These are phyloP conservation scores for Pocillopora verrucosa DNA, from an alignment of 64 coral and sea anemone species.

Conservation along the genomic window DNA sequence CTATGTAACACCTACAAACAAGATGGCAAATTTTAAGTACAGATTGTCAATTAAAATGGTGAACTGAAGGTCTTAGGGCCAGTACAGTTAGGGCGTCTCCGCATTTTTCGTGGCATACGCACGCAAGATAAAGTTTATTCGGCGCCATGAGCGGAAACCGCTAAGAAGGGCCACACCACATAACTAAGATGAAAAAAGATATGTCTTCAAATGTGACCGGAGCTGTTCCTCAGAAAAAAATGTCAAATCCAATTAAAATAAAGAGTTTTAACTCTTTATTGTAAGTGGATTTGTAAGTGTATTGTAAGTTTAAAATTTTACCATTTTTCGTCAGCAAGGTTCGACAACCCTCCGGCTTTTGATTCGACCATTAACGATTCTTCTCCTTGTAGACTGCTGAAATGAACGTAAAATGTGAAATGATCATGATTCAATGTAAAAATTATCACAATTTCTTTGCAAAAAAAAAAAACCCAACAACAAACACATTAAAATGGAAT, in stretches of 20 bases:
- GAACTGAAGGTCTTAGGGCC: no score
- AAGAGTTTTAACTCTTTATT: no score
- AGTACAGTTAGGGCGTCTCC: no score
- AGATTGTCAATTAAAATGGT: neutral
- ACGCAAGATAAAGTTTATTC: no score
- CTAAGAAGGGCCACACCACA: no score
- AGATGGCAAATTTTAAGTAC: neutral
- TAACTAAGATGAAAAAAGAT: no score
- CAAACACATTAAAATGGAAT: no score
- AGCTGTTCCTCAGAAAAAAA: no score
- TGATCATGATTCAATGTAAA: neutral
- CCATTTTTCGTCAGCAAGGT: conserved; percentile 72
- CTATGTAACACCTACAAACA: conserved; percentile 42
- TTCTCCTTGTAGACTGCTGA: conserved; percentile 39
- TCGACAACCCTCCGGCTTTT: conserved; percentile 59
- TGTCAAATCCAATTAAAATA: no score
- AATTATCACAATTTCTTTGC: neutral
- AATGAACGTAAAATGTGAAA: neutral
- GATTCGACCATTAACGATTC: conserved; percentile 73
- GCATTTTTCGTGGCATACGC: no score
- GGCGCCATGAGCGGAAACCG: no score
- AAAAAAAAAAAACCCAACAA: neutral
- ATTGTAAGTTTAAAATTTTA: conserved; percentile 12
- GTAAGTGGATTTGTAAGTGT: neutral
- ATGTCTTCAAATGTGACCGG: no score